Evolutionary conservation across 2,797 vertebrate species (phyloP).

Genomic region (Oryzias dopingdopingensis): DNA sequence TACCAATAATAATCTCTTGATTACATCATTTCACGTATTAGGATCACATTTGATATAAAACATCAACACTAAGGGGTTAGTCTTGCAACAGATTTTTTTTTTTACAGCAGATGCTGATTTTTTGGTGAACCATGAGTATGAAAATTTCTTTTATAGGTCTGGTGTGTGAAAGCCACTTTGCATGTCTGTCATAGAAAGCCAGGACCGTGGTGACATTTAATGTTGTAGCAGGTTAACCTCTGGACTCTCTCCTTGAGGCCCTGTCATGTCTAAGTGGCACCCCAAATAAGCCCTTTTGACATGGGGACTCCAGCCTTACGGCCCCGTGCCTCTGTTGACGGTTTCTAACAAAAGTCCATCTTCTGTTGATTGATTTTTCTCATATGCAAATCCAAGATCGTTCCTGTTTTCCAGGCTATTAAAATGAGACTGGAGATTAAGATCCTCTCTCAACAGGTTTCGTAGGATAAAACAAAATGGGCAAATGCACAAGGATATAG

Average conservation of each 20-base stretch:
- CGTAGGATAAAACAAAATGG: conserved; percentile 36
- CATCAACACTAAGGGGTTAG: no score
- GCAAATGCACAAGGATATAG: conserved; percentile 18
- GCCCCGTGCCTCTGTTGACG: conserved; percentile 65
- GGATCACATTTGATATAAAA: no score
- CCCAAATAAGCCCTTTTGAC: conserved; percentile 78
- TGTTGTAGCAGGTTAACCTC: conserved; percentile 75
- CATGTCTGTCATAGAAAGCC: conserved; percentile 54
- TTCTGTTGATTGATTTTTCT: conserved; percentile 71
- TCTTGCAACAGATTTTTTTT: no score
- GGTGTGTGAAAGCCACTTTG: conserved; percentile 53
- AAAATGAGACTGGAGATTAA: conserved; percentile 20
- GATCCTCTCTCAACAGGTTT: conserved; percentile 8
- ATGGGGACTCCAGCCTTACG: conserved; percentile 56
- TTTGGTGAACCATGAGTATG: conserved; percentile 12
- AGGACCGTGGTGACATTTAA: conserved; percentile 65
- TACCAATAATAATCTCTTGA: no score
- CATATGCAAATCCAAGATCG: conserved; percentile 70
- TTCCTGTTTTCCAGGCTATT: conserved; percentile 27
- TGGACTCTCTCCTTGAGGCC: conserved; percentile 68
- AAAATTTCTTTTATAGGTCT: conserved; percentile 8
- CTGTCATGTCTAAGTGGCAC: conserved; percentile 74
- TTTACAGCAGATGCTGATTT: background rate
- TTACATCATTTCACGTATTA: no score
- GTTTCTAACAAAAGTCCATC: conserved; percentile 66